phyloP scores from a whole-genome alignment of 2,888 invertebrate species.

The Aphodius sticticus region DNA sequence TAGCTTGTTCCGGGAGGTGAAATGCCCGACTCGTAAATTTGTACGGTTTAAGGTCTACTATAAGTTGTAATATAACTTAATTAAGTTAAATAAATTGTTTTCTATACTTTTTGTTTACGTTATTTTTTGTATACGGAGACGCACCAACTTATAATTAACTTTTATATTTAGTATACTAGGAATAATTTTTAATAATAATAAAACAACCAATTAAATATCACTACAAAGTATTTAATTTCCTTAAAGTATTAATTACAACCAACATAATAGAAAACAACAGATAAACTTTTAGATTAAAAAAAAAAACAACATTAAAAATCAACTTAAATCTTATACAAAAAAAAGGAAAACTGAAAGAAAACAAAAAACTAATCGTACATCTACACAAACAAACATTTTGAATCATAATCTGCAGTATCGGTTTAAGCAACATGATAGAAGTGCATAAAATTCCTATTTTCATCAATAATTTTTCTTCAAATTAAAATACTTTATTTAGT shows the following conservation, averaged over 20 bases:
- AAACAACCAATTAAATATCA: not conserved
- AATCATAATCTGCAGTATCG: not conserved
- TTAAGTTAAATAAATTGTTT: slow-evolving; percentile 7
- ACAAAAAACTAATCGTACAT: too few relatives aligned
- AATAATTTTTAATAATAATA: not conserved
- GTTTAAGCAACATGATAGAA: not conserved
- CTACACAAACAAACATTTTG: not conserved
- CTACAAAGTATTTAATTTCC: not conserved
- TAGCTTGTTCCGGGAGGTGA: slow-evolving; percentile 83
- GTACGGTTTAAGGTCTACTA: slow-evolving; percentile 5
- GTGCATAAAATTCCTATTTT: not conserved
- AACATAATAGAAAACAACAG: slow-evolving; percentile 6
- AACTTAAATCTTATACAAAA: not conserved
- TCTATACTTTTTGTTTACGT: slow-evolving; percentile 14
- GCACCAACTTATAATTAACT: too few relatives aligned
- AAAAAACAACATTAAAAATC: slow-evolving; percentile 22
- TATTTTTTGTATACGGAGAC: too few relatives aligned
- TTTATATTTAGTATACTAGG: too few relatives aligned
- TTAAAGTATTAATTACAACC: not conserved
- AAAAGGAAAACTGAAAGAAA: not conserved
- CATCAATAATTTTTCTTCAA: not conserved
- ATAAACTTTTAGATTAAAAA: slow-evolving; percentile 34
- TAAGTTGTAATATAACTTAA: slow-evolving; percentile 10
- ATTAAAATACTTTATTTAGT: not conserved
- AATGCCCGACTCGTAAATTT: slow-evolving; percentile 67